Base-by-base conservation (phyloP, 2,797 vertebrate genomes). In the Catostomus latipinnis region DNA sequence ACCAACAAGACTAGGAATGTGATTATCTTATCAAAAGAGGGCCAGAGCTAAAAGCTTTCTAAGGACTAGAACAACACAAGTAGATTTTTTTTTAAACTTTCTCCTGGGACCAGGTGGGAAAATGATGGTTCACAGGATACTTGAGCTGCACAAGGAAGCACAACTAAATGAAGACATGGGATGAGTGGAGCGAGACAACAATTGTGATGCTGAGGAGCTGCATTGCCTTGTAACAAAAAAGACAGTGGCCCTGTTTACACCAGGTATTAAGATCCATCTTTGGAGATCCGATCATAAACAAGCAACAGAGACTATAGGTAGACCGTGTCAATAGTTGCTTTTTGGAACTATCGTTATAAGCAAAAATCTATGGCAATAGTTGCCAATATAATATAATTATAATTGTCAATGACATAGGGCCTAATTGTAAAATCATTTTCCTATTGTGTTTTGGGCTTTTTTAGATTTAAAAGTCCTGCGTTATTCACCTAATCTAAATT, bases 1-100 rank as follows among this genome's bases (percentile, higher is more conserved):
- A 63, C 63, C 69, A 70, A 61, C 16, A 70, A 80, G 62, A 62
- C 65, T 22, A 48, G 58, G 76, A 71, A 34, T 70, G 68, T 63
- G 61, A 78, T 22, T 80, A 66, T 60, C 54, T 54, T 49, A 65
- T 72, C 46, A 85, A 70, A 83, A 13, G 46, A 76, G 13, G 56
- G 54, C 4, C 4, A 14, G 13, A 68, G 54, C 46, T 52, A 18
- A 78, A 78, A 34, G 16, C 66, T 67, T 45, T 1, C 18, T 81
- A 65, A 62, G 12, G 62, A 68, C 54, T 60, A 9, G 57, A 61
- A 71, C 57, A 63, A 57, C 62, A 62, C 66, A 48, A 76, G n/a
- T 54, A 43, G 34, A 34, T 10, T 34, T 71, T 57, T 80, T 18
- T 65, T 10, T 53, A 76, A 56, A 65, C 16, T 61, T 56, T 71